Evolutionary conservation across 2,888 invertebrate species (phyloP).

Genomic region (Tinea semifulvella): DNA sequence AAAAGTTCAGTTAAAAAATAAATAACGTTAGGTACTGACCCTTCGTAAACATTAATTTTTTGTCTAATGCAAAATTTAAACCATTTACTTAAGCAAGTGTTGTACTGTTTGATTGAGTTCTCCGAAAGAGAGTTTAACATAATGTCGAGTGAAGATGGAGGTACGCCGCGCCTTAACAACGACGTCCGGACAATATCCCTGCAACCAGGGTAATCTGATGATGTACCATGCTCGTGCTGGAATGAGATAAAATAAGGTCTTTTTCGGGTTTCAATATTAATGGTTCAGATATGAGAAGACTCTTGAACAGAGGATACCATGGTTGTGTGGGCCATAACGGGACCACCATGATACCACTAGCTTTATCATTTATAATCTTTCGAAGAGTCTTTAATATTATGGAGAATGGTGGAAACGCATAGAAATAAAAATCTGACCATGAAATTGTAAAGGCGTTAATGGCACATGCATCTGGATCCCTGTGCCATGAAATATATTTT

Average conservation of each 20-base stretch:
- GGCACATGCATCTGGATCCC: constrained; percentile 12
- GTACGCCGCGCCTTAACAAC: neutral
- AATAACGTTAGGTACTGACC: constrained; percentile 10
- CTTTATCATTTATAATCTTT: constrained; percentile 16
- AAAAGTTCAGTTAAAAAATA: constrained; percentile 15
- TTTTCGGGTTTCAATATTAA: constrained; percentile 2
- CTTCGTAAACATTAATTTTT: neutral
- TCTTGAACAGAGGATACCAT: no score
- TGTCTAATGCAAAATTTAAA: constrained; percentile 6
- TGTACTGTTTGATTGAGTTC: constrained; percentile 17
- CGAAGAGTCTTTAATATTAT: constrained; percentile 15
- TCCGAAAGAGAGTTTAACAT: constrained; percentile 9
- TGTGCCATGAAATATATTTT: constrained; percentile 13
- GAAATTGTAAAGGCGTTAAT: constrained; percentile 16
- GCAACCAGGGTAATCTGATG: constrained; percentile 14
- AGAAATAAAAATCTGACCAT: constrained; percentile 15
- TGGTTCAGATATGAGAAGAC: no score
- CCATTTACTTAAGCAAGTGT: constrained; percentile 6
- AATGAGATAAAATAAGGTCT: neutral
- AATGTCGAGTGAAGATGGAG: constrained; percentile 3
- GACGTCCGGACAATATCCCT: constrained; percentile 11
- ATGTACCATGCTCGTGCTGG: constrained; percentile 7
- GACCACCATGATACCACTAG: constrained; percentile 15
- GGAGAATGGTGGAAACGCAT: constrained; percentile 16
- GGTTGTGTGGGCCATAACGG: no score